Conservation (phyloP, 2,113 vertebrate genomes). For the Tonatia bakeri region DNA sequence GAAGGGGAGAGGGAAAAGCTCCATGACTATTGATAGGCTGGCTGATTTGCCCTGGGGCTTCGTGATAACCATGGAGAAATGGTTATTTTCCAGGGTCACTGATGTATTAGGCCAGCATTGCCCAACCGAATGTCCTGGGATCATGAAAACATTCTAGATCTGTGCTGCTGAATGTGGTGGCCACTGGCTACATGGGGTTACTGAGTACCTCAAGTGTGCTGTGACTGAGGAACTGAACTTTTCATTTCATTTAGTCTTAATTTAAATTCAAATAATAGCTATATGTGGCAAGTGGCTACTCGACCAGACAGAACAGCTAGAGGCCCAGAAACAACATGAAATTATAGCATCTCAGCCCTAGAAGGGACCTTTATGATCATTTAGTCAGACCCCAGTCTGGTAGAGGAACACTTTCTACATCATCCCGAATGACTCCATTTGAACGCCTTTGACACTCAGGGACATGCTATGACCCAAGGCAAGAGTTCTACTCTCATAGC, state of each 20-base stretch:
- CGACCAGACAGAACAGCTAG: not conserved
- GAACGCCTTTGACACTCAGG: not conserved
- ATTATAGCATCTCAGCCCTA: not conserved
- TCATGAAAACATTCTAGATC: not conserved
- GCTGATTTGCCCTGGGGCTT: not conserved
- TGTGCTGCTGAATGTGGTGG: not conserved
- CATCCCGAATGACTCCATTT: not conserved
- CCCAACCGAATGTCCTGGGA: not conserved
- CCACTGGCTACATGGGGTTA: not conserved
- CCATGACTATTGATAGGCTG: not conserved
- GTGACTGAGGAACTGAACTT: not conserved
- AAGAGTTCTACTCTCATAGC: not conserved
- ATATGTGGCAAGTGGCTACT: not conserved
- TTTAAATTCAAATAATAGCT: slow-evolving; percentile 9
- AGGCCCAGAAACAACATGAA: not conserved
- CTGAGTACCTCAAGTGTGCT: not conserved
- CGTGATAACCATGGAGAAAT: not conserved
- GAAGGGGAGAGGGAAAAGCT: not conserved
- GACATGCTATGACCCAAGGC: not conserved
- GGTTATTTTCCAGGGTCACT: not conserved
- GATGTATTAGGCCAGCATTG: not conserved
- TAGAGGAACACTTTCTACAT: not conserved
- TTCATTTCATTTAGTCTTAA: slow-evolving; percentile 29
- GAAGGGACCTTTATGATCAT: not conserved
- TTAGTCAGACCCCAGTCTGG: not conserved